Conservation (phyloP, 2,888 invertebrate genomes). For the Cheilosia pagana region DNA sequence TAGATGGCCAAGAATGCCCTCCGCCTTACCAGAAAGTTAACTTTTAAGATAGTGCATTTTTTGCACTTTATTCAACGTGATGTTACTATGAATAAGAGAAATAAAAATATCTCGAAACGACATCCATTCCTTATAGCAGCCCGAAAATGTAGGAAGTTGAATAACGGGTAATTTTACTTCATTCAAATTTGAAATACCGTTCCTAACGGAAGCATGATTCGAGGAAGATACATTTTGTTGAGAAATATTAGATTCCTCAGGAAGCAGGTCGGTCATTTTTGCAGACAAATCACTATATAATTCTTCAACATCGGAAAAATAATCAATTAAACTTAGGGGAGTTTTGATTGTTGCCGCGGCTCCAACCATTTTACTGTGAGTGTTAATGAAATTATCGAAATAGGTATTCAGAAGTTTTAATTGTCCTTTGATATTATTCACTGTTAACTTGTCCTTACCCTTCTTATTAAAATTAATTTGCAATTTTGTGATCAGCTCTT, state of each 20-base stretch:
- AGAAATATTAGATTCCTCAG: not conserved
- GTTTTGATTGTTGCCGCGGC: not conserved
- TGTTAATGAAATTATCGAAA: slow-evolving; percentile 2
- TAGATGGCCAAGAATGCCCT: not conserved
- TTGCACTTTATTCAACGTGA: slow-evolving; percentile 2
- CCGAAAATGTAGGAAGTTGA: not conserved
- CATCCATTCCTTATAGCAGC: slow-evolving; percentile 5
- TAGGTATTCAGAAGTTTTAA: not conserved
- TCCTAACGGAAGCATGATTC: not conserved
- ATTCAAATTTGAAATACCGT: not conserved
- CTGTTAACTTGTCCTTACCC: slow-evolving; percentile 5
- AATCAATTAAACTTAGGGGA: not conserved
- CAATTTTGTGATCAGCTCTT: slow-evolving; percentile 4
- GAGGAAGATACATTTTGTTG: not conserved
- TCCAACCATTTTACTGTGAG: not conserved
- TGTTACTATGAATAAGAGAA: slow-evolving; percentile 8
- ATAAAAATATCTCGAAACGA: slow-evolving; percentile 5
- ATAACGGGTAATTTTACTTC: slow-evolving; percentile 1
- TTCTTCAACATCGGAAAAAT: slow-evolving; percentile 10
- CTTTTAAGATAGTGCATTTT: not conserved
- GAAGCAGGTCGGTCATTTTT: not conserved
- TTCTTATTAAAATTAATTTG: not conserved
- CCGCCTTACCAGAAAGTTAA: not conserved
- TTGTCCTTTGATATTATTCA: not conserved
- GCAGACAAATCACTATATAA: not conserved